phyloP scores from a whole-genome alignment of 2,888 invertebrate species.

The Liposcelis brunnea region DNA sequence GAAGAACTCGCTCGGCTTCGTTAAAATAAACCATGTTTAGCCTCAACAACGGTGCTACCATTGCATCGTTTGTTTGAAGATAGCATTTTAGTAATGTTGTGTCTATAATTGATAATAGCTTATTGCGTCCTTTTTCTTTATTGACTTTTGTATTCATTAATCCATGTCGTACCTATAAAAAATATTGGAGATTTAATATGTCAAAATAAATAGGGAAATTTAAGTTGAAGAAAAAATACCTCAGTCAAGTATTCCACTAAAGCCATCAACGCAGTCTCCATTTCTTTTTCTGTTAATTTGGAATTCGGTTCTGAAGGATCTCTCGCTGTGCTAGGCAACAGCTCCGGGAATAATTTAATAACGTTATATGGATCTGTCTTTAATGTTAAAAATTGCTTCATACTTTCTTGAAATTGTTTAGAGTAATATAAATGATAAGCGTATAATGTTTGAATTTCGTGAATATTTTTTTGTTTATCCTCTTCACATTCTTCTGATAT shows the following conservation, averaged over 20 bases:
- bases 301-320: slow-evolving; percentile 32
- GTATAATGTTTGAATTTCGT: slow-evolving; percentile 75
- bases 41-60: slow-evolving; percentile 79
- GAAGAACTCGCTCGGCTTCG: slow-evolving; percentile 79
- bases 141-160: slow-evolving; percentile 23
- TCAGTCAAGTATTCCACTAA: slow-evolving; percentile 79
- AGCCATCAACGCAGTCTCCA: slow-evolving; percentile 74
- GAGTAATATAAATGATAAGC: slow-evolving; percentile 84
- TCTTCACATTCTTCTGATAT: slow-evolving; percentile 64
- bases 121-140: slow-evolving; percentile 18
- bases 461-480: slow-evolving; percentile 62
- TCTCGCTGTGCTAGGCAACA: slow-evolving; percentile 43
- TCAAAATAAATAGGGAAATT: no score
- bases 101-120: slow-evolving; percentile 81
- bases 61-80: slow-evolving; percentile 88
- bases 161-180: slow-evolving; percentile 24
- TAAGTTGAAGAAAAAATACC: no score
- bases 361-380: slow-evolving; percentile 92
- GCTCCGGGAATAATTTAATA: slow-evolving; percentile 82
- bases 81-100: slow-evolving; percentile 95
- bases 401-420: slow-evolving; percentile 74
- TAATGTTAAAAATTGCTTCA: slow-evolving; percentile 77
- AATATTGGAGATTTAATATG: neutral
- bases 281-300: slow-evolving; percentile 14
- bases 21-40: slow-evolving; percentile 84